Conservation (phyloP, 2,797 vertebrate genomes). For the Gallinago solitaria region DNA sequence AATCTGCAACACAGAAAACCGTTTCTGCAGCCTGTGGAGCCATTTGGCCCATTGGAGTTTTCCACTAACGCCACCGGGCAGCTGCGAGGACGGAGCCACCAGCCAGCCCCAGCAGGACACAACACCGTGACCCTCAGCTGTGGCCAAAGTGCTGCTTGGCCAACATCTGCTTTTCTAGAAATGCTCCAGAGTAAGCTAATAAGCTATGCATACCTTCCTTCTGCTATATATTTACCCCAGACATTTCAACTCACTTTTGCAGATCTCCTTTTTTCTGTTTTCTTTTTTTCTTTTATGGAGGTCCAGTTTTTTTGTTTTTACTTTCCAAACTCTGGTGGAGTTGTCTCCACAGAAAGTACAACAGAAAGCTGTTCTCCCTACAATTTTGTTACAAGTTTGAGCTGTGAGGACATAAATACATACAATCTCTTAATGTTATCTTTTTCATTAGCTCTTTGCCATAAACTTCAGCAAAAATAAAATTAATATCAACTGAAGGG, state of each 20-base stretch:
- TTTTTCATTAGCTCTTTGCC: neutral
- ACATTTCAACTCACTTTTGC: neutral
- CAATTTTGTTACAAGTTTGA: neutral
- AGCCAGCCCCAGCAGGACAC: neutral
- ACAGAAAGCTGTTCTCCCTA: neutral
- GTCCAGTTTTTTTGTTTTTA: neutral
- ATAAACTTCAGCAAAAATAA: neutral
- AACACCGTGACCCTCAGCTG: neutral
- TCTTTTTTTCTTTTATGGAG: neutral
- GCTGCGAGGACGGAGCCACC: neutral
- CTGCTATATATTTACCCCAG: neutral
- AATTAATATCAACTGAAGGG: neutral
- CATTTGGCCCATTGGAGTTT: neutral
- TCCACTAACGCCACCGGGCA: fast-evolving
- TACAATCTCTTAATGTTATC: neutral
- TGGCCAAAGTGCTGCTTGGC: neutral
- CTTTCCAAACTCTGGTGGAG: neutral
- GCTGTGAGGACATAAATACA: neutral
- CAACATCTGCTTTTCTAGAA: neutral
- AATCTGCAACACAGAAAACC: neutral
- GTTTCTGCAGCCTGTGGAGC: neutral
- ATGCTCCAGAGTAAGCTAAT: neutral
- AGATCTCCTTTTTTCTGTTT: neutral
- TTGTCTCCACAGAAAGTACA: neutral
- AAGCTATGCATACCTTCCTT: neutral